Base-by-base conservation (phyloP, 2,113 vertebrate genomes). In the Poecile atricapillus region DNA sequence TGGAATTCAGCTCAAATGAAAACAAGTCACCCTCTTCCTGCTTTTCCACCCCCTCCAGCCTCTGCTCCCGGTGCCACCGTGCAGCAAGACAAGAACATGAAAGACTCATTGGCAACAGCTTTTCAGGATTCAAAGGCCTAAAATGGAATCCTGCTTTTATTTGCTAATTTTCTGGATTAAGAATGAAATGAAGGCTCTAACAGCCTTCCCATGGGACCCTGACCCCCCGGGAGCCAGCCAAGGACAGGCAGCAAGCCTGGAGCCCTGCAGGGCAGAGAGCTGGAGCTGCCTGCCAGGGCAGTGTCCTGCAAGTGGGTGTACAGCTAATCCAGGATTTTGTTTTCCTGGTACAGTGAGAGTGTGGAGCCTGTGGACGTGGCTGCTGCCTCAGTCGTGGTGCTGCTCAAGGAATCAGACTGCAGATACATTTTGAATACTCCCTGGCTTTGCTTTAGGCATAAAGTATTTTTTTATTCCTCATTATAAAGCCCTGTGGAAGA, bases 1-100 rank as follows among this genome's bases (percentile, higher is more conserved):
- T 85, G 95, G 89, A 95, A 95, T 93, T 52, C 78, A 43, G 82
- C 84, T 77, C 59, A 5, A 16, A 84, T 50, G 91, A 56, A 91
- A 95, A 88, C 60, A 82, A 91, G 25, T 9, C 37, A 33, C 35
- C 83, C 89, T 2, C 9, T 39, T 22, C 28, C 21, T 43, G 74
- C 89, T 47, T 73, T 82, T 65, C 86, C 81, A 58, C 52, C 83
- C 79, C 41, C 20, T 62, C 79, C 91, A 89, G 63, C 49, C 83
- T 18, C 84, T 19, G 63, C 64, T 71, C 56, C 68, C 0, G 2
- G 73, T 37, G 69, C 65, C 89, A 35, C 69, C 13, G 62, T 0
- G 2, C 22, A 33, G 28, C 58, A 0, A 5, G 91, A 93, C 94
- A 33, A 89, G 89, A 4, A 23, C 87, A 9, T 2, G 30, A 50